These are phyloP conservation scores for Bombus turneri DNA, from an alignment of 1,140 invertebrate species.

Conservation along the genomic window DNA sequence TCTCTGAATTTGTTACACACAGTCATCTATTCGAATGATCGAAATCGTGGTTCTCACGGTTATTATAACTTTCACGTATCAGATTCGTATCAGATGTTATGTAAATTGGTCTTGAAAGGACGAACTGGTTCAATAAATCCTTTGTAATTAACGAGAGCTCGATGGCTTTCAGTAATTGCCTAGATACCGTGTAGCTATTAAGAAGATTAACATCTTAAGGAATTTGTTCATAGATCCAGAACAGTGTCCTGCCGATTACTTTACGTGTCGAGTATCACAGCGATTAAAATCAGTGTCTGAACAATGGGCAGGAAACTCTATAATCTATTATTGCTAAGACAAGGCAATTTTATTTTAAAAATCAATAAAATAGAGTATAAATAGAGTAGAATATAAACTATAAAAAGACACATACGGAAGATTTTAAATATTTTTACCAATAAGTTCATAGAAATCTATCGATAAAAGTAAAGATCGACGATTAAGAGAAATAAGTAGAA, in stretches of 20 bases:
- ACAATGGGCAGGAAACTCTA: background rate
- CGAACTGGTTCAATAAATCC: background rate
- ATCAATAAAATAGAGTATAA: background rate
- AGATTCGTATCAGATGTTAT: too few relatives aligned
- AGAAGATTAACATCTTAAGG: background rate
- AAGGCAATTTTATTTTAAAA: background rate
- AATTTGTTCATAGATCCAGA: background rate
- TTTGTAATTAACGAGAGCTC: conserved; percentile 11
- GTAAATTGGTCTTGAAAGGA: background rate
- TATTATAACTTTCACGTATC: too few relatives aligned
- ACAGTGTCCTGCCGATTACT: background rate
- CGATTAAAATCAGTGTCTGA: background rate
- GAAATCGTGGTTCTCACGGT: too few relatives aligned
- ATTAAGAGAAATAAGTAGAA: background rate
- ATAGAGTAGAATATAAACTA: too few relatives aligned
- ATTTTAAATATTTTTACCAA: too few relatives aligned
- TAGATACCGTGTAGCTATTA: background rate
- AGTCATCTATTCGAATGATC: too few relatives aligned
- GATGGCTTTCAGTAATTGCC: background rate
- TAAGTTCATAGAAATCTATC: background rate
- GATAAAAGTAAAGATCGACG: background rate
- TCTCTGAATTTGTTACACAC: too few relatives aligned
- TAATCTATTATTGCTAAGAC: background rate
- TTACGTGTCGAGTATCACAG: background rate
- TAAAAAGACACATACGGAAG: too few relatives aligned